Evolutionary conservation across 2,797 vertebrate genomes (phyloP), one percentile per base, ranked within the genome.

Genomic region (Hirundo rustica): DNA sequence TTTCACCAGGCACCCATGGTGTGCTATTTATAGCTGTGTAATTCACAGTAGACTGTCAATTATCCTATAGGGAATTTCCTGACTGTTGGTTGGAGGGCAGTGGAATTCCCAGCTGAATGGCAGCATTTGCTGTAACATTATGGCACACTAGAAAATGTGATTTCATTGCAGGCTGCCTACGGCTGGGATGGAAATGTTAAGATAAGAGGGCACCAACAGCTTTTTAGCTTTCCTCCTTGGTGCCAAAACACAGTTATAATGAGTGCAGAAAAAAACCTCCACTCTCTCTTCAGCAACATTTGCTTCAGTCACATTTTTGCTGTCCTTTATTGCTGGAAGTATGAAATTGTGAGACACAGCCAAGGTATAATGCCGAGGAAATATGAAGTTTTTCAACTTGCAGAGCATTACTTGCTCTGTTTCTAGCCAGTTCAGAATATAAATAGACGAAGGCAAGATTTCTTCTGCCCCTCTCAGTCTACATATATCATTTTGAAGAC

Each of bases 21-120:
- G 47, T 86, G 76, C 95, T 95, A 96, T 97, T 97, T 97, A 94
- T 93, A 96, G 80, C 79, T 64, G 30, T 34, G 21, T 82, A 95
- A 97, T 89, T 97, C 96, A 95, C 88, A 85, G 92, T 75, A 95
- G 47, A 25, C 58, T 85, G 92, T 65, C 83, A 84, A 68, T 78
- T 64, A 87, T 82, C 84, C 91, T 81, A 74, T 36, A 48, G 85
- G 92, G 79, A 61, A 62, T 80, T 93, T 80, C 79, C 89, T 84
- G 51, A 18, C 78, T 90, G 65, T 94, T 94, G 88, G 89, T 77
- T 96, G 87, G 88, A 94, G 80, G 94, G 60, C 47, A 10, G 30
- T 79, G 73, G 73, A 84, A 47, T 87, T 88, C 90, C 58, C 84
- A 94, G 76, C 85, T 81, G 70, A 95, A 95, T 23, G 48, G 64